These are phyloP conservation scores for Coptodon rendalli DNA, from an alignment of 2,113 vertebrate genomes.

Conservation along the genomic window DNA sequence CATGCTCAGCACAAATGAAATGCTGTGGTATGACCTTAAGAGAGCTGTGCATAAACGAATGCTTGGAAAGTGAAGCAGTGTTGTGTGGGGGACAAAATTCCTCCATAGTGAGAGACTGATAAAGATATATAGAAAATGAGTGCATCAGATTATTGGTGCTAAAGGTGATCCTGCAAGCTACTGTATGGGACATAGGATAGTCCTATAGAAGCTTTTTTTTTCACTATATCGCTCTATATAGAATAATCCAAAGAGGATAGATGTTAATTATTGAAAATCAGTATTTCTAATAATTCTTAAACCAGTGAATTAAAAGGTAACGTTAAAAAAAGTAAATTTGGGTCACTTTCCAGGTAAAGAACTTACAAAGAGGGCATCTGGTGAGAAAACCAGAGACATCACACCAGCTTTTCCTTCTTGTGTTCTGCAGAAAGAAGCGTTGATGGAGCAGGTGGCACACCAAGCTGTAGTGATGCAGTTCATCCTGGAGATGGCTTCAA, in stretches of 20 bases:
- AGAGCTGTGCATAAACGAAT: background rate
- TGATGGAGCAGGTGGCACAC: slow-evolving; percentile 97
- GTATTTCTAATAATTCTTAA: background rate
- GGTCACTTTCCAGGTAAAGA: background rate
- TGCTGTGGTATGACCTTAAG: background rate
- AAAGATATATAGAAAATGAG: background rate
- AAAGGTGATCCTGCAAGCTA: background rate
- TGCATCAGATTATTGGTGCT: background rate
- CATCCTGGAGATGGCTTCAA: slow-evolving; percentile 94
- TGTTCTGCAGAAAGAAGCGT: slow-evolving; percentile 81
- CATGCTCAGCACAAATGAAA: background rate
- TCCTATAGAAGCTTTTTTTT: background rate
- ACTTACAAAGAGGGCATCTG: background rate
- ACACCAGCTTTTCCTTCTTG: background rate
- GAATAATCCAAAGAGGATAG: background rate
- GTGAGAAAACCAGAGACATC: background rate
- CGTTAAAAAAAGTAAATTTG: background rate
- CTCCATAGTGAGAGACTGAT: background rate
- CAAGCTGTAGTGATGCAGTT: slow-evolving; percentile 98
- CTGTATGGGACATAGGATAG: background rate
- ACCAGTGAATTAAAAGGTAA: background rate
- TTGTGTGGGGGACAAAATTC: background rate
- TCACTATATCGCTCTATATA: background rate
- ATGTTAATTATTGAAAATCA: background rate
- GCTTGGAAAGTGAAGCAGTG: background rate